Percentiles rank a stretch among this genome's conserved stretches.
Conservation (phyloP, 2,113 vertebrate species). For the Catharus bicknelli region DNA sequence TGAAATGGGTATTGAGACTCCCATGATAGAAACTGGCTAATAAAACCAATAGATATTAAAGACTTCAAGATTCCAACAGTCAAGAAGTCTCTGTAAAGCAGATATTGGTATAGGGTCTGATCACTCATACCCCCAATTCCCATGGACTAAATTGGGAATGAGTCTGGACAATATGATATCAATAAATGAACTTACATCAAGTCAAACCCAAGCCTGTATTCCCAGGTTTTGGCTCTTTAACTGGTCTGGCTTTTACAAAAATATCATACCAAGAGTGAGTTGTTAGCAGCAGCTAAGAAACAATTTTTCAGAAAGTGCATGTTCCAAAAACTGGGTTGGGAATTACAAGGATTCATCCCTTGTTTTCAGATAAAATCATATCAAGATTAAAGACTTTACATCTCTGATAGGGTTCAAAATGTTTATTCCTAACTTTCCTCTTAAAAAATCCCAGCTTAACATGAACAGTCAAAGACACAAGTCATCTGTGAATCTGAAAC, state of each 20-base stretch:
- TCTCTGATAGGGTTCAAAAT: not conserved
- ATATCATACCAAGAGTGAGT: not conserved
- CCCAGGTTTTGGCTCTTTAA: not conserved
- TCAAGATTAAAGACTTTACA: not conserved
- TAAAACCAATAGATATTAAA: not conserved
- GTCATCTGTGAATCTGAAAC: not conserved
- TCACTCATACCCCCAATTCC: not conserved
- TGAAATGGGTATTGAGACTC: not conserved
- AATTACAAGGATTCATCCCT: not conserved
- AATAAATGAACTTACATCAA: not conserved
- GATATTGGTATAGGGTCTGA: not conserved
- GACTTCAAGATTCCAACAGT: not conserved
- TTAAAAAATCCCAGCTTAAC: not conserved
- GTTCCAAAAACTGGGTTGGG: not conserved
- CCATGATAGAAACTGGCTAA: not conserved
- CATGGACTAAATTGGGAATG: not conserved
- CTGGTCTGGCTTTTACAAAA: not conserved
- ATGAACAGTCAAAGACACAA: not conserved
- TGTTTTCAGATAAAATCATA: not conserved
- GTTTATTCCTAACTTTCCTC: not conserved
- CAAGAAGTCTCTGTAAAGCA: not conserved
- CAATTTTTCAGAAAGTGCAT: not conserved
- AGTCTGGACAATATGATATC: not conserved
- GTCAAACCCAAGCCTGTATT: not conserved
- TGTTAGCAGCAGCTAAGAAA: not conserved